phyloP scores from a whole-genome alignment of 1,140 invertebrate species.

The Hyphantria cunea region DNA sequence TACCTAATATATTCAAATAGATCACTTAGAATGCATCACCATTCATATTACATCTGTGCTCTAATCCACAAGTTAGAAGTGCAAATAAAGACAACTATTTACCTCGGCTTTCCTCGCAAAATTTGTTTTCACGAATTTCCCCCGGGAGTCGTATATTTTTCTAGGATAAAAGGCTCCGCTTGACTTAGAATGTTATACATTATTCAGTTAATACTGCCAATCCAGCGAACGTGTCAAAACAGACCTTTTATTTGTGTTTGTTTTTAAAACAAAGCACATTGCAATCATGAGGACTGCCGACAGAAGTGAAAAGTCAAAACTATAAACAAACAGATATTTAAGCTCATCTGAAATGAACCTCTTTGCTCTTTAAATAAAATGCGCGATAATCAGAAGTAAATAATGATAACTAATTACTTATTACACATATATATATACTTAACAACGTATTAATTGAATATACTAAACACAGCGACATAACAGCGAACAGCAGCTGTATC shows the following conservation, averaged over 20 bases:
- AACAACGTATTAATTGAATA: too few species aligned
- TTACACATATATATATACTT: too few species aligned
- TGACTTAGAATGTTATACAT: constrained; percentile 5
- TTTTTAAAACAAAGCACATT: too few species aligned
- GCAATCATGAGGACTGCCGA: too few species aligned
- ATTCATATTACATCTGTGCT: neutral
- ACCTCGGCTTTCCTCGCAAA: neutral
- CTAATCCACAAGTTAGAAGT: neutral
- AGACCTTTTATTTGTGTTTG: constrained; percentile 1
- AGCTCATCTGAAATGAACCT: too few species aligned
- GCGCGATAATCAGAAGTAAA: too few species aligned
- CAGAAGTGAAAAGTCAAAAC: too few species aligned
- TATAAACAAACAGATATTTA: too few species aligned
- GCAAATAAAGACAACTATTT: neutral
- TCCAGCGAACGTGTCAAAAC: constrained; percentile 13
- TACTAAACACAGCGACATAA: too few species aligned
- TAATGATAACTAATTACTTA: too few species aligned
- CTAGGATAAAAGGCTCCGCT: constrained; percentile 14
- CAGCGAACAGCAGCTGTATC: too few species aligned
- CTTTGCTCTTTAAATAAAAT: too few species aligned
- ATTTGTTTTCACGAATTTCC: constrained; percentile 17
- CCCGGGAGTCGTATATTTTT: constrained; percentile 9
- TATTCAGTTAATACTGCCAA: constrained; percentile 8
- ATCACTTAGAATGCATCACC: neutral
- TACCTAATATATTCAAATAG: neutral